Evolutionary conservation across 2,888 invertebrate genomes (phyloP), one percentile per base, ranked within the genome.

Genomic region (Antheraea assamensis): DNA sequence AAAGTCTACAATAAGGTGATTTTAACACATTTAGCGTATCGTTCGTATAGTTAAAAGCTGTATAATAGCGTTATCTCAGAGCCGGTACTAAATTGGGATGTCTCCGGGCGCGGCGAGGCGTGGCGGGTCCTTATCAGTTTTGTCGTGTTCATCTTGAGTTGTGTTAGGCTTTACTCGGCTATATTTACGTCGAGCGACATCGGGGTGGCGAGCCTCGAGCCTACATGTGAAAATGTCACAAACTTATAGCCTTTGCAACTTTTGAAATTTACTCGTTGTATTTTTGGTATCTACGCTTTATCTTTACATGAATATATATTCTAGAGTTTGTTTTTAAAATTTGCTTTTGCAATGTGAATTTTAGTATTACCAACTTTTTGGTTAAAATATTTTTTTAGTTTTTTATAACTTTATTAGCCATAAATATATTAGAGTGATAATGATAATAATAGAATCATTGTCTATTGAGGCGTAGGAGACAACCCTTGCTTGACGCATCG

Each of bases 81-180:
- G 85, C 88, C 88, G 93, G 94, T 88, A 94, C 92, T 94, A 94
- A 94, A 94, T 94, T 94, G 93, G 94, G 93, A 94, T 93, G 94
- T 94, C 93, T 91, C 88, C 85, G 71, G 24, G n/a, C 58, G 58
- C 58, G 58, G 85, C 85, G 85, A 87, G 91, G 88, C 88, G 89
- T 89, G 91, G 90, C 87, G 87, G 83, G 83, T 76, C 82, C 89
- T 94, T 94, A 94, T 94, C 94, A 93, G 92, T 91, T 91, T 90
- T 90, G 94, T 93, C 94, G 90, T 94, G 94, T 94, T 92, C 92
- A 91, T 92, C 92, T 92, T 94, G 94, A 94, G 93, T 94, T 94
- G 92, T 92, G 93, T 94, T 94, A 91, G 93, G 93, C 94, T 94
- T 94, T 92, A 92, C 90, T 85, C 81, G 89, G 90, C 87, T 68